These are phyloP conservation scores for Lamprologus lemairii DNA, from an alignment of 2,113 vertebrate genomes.

Conservation along the genomic window DNA sequence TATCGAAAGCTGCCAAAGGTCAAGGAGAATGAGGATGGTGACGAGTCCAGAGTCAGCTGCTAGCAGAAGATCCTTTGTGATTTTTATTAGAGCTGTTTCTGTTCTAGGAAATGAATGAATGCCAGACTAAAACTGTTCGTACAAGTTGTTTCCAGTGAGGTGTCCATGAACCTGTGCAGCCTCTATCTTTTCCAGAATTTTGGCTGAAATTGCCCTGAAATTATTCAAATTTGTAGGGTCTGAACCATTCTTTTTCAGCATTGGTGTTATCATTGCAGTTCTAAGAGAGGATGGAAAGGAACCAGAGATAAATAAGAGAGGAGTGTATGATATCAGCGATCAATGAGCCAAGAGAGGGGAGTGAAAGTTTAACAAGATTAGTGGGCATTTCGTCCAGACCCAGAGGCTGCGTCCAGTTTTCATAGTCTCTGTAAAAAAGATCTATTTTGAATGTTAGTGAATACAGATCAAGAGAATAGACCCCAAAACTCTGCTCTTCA, in stretches of 20 bases:
- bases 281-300: rapidly evolving
- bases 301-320: not conserved
- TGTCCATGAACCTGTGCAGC: not conserved
- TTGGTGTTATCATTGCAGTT: not conserved
- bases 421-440: not conserved
- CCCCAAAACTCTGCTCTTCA: not conserved
- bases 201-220: not conserved
- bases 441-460: not conserved
- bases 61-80: not conserved
- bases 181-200: not conserved
- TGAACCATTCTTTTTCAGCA: rapidly evolving
- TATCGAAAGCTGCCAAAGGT: not conserved
- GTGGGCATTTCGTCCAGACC: not conserved
- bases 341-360: not conserved
- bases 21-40: not conserved
- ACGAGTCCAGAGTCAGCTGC: not conserved
- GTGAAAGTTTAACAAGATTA: not conserved
- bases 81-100: not conserved
- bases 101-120: not conserved
- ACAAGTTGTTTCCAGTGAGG: not conserved
- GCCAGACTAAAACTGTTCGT: not conserved
- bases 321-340: not conserved
- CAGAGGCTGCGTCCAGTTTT: not conserved
- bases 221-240: not conserved
- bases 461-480: not conserved